These are phyloP conservation scores for Oikopleura dioica DNA, from an alignment of 23 tunicate species.

Conservation along the genomic window DNA sequence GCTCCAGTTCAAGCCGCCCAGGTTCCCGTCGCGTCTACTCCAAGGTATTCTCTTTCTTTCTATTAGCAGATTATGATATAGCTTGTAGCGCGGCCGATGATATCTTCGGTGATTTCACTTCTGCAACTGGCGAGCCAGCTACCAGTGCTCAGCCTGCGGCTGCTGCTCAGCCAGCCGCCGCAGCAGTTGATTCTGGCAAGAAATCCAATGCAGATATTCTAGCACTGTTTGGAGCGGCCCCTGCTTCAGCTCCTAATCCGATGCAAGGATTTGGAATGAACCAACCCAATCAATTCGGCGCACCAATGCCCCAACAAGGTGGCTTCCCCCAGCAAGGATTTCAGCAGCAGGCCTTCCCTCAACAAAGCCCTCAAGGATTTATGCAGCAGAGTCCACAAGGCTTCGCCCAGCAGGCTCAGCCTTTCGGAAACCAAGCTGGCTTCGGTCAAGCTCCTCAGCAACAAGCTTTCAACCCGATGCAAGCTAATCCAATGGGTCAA, in stretches of 20 bases:
- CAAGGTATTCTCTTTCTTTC: not conserved
- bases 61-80: not conserved
- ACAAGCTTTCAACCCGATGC: too few species aligned
- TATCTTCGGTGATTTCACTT: not conserved
- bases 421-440: not conserved
- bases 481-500: too few species aligned
- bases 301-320: not conserved
- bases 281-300: not conserved
- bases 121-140: not conserved
- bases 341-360: too few species aligned
- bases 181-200: not conserved
- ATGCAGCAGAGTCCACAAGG: not conserved
- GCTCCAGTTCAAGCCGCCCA: not conserved
- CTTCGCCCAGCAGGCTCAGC: not conserved
- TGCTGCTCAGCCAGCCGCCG: not conserved
- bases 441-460: not conserved
- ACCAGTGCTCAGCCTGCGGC: too few species aligned
- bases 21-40: not conserved
- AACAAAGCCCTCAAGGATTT: too few species aligned
- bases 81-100: not conserved
- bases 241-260: not conserved
- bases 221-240: not conserved
- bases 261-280: not conserved
- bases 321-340: too few species aligned
- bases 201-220: constrained; percentile 9